Base-by-base conservation (phyloP, 2,797 vertebrate genomes). In the Sebastes reedi region DNA sequence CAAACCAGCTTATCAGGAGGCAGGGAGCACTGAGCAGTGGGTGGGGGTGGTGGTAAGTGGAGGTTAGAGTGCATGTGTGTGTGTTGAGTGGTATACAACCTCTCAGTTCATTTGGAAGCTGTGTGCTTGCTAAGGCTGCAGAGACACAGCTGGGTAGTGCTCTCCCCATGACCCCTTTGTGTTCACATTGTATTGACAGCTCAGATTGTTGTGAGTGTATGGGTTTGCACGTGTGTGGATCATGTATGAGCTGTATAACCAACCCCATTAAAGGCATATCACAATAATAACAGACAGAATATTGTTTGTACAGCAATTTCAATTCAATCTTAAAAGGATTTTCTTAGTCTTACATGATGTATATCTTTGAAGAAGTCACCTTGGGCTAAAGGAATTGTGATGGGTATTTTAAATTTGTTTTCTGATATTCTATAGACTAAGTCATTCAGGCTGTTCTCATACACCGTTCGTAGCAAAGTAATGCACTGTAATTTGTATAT, bases 1-100 rank as follows among this genome's bases (percentile, higher is more conserved):
- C 88, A 87, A 87, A 86, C 77, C 84, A 92, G 93, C 94, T 95
- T 94, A 75, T 93, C 91, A 85, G 93, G 80, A 89, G 91, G 83
- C 62, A 90, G 91, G 75, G 88, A 67, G 81, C 75, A 88, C 64
- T 67, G 88, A 87, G 85, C 86, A 18, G 80, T 56, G 81, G 73
- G 77, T 5, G 59, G 72, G 72, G 79, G 77, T 61, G 70, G 70
- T 20, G 74, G 65, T 64, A 62, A 59, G 70, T 59, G 79, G 72
- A 36, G 79, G 81, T 77, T 76, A 75, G 67, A 60, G 81, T 83
- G 70, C 32, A 25, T 81, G 68, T 75, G 77, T 65, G 61, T 75
- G 52, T 30, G 50, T 75, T 77, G 12, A 75, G 80, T 87, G 81
- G 82, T 82, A 77, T 79, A 80, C 85, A 91, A 86, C 76, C 82